Conservation (phyloP, 2,888 invertebrate genomes). For the Apamea epomidion region DNA sequence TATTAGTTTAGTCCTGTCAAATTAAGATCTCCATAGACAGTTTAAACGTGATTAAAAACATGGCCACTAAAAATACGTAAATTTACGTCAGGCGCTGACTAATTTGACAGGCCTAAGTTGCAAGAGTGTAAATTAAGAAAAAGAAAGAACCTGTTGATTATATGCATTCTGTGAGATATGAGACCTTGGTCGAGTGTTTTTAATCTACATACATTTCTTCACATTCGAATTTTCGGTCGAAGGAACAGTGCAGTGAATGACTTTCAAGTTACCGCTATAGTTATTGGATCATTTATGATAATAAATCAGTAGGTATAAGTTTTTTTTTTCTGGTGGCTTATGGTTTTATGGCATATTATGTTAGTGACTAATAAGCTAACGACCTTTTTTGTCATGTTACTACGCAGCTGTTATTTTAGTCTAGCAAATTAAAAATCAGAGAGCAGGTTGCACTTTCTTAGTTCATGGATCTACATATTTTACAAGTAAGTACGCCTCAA, state of each 20-base stretch:
- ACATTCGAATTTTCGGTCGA: conserved; percentile 15
- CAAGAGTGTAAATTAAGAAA: conserved; percentile 29
- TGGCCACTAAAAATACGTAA: too few relatives aligned
- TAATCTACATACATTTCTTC: conserved; percentile 25
- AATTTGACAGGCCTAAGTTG: not conserved
- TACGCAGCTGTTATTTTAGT: too few relatives aligned
- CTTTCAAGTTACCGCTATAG: conserved; percentile 14
- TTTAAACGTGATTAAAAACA: too few relatives aligned
- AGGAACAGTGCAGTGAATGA: not conserved
- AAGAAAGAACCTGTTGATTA: conserved; percentile 28
- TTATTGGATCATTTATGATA: not conserved
- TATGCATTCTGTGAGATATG: conserved; percentile 22
- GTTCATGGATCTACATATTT: not conserved
- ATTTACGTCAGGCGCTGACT: too few relatives aligned
- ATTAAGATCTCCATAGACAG: too few relatives aligned
- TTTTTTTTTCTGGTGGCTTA: not conserved
- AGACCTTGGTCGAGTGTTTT: conserved; percentile 12
- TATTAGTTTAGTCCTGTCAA: too few relatives aligned
- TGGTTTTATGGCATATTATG: not conserved
- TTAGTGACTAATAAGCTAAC: not conserved
- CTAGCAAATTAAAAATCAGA: too few relatives aligned
- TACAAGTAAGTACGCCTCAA: not conserved
- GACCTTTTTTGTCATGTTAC: too few relatives aligned
- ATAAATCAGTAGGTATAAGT: conserved; percentile 9
- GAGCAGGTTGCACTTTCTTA: not conserved